Evolutionary conservation across 1,140 invertebrate genomes (phyloP), one percentile per base, ranked within the genome.

Genomic region (Portunus trituberculatus): DNA sequence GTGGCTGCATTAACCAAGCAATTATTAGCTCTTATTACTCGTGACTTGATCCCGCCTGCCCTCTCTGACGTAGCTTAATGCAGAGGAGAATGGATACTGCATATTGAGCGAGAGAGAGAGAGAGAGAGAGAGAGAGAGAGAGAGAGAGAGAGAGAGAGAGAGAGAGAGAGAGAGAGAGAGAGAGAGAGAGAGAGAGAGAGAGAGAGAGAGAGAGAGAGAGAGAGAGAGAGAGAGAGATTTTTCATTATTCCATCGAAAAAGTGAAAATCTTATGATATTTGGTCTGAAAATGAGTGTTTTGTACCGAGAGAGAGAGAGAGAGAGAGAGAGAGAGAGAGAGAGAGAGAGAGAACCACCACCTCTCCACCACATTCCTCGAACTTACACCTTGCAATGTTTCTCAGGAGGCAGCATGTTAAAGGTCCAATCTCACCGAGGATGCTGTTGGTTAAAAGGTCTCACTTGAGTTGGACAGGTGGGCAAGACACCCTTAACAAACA

Each of bases 101-200:
- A 59, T 59, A 20, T 59, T 59, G 52, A 39, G 52, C 52, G 10
- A 16, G 67, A n/a, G 20, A 3, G 67, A 76, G 67, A 76, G 20
- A n/a, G 67, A 25, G 67, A n/a, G 67, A n/a, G n/a, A 76, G 20
- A n/a, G 67, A 76, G 67, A 20, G 25, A 20, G 25, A 20, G 25
- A n/a, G 25, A 76, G 25, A 76, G 67, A 76, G 67, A 76, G 67
- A 76, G 67, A 76, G 67, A 76, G 67, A 76, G 52, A 59, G 52
- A 59, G 52, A 59, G 52, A 59, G 52, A 59, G 52, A 59, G 52
- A 59, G 52, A 59, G 52, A 59, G 52, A 39, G 52, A 59, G 67
- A 76, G 67, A 76, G 67, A 76, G 67, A 76, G 67, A 76, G 67
- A 76, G 67, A 76, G 67, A 76, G 67, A 76, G 67, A 76, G 67